Evolutionary conservation across 2,113 vertebrate genomes (phyloP), one percentile per base, ranked within the genome.

Genomic region (Syrrhaptes paradoxus): DNA sequence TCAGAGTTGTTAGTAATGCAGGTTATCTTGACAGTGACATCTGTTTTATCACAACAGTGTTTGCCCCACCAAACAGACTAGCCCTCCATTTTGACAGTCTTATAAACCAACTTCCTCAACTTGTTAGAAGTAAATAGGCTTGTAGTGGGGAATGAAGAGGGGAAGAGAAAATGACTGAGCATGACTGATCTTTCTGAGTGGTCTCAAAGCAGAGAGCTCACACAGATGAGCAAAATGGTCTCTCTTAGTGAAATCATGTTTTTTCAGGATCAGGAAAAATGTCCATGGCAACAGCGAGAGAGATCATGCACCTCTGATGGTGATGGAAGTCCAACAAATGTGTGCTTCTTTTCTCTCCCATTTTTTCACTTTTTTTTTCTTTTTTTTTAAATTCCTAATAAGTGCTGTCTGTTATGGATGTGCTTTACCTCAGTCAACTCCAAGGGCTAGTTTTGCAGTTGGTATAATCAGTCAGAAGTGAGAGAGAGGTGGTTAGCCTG

Each of bases 271-370:
- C 9, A 54, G 41, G 8, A 2, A 38, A 79, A 87, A 9, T 13
- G 9, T 21, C 4, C 2, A 7, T 74, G 20, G 8, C 43, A 75
- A 13, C 16, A 71, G 58, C 10, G 11, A 52, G 10, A 45, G 19
- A 75, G 5, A 63, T 17, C 7, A 17, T 26, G 9, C 10, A 81
- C 10, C 7, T 59, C 11, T 76, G 8, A 22, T 24, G 2, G 10
- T 70, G 7, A 10, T 58, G 8, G 31, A 79, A 89, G 11, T 28
- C 1, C 24, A 67, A 76, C 2, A 72, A 65, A 63, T 11, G 2
- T 1, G 29, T 32, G 4, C 0, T 28, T 46, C 17, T 67, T 75
- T 41, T 29, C 1, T 22, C 7, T 80, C 22, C 41, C 3, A 8
- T 31, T 31, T 78, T 90, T 85, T 46, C 4, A 15, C 11, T 26